These are phyloP conservation scores for Gymnothorax reevesii DNA, from an alignment of 2,797 vertebrate genomes.

Conservation along the genomic window DNA sequence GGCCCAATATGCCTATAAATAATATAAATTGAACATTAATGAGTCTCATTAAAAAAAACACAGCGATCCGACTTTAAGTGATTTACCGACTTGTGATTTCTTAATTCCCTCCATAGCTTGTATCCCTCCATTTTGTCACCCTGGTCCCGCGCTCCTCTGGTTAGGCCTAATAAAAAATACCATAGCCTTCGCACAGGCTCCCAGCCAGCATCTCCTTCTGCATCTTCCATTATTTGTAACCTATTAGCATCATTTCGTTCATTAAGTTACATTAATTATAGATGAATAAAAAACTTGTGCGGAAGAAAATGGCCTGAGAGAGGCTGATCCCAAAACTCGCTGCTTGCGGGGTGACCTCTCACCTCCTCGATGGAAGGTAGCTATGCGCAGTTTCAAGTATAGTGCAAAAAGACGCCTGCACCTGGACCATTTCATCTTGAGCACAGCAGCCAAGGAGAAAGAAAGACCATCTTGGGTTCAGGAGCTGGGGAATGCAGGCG, in stretches of 20 bases:
- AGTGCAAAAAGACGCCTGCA: slow-evolving; percentile 38
- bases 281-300: slow-evolving; percentile 40
- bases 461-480: slow-evolving; percentile 13
- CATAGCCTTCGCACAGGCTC: not conserved
- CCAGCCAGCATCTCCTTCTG: not conserved
- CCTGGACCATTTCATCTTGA: slow-evolving; percentile 37
- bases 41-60: not conserved
- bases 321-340: slow-evolving; percentile 41
- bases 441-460: not conserved
- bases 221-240: slow-evolving; percentile 28
- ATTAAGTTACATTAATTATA: slow-evolving; percentile 54
- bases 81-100: not conserved
- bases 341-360: slow-evolving; percentile 46
- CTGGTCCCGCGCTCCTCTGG: not conserved
- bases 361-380: slow-evolving; percentile 48
- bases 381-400: slow-evolving; percentile 37
- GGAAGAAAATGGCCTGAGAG: slow-evolving; percentile 48
- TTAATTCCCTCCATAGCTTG: not conserved
- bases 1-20: not conserved
- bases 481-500: not conserved
- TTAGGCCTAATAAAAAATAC: slow-evolving; percentile 8
- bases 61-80: not conserved
- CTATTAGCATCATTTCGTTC: slow-evolving; percentile 56
- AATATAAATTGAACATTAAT: not conserved
- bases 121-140: not conserved